These are phyloP conservation scores for Eupithecia tripunctaria DNA, from an alignment of 2,888 invertebrate genomes.

Conservation along the genomic window DNA sequence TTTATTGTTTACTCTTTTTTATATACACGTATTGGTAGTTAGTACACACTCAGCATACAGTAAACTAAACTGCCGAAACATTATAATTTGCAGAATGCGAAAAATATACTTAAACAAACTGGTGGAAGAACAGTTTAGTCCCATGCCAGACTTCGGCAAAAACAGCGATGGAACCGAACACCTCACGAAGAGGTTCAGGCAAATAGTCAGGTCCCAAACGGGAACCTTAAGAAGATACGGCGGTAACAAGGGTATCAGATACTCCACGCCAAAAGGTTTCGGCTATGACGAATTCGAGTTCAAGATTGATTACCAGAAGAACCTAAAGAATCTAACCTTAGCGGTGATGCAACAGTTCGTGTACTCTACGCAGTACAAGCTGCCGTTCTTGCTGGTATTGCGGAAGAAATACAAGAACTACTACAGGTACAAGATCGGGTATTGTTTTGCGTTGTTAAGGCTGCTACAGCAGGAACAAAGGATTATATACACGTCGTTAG, in stretches of 20 bases:
- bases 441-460: slow-evolving; percentile 49
- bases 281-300: neutral
- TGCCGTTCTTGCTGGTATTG: slow-evolving; percentile 50
- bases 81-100: slow-evolving; percentile 29
- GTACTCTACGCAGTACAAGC: slow-evolving; percentile 55
- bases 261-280: neutral
- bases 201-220: neutral
- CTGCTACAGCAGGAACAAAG: slow-evolving; percentile 51
- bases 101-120: slow-evolving; percentile 38
- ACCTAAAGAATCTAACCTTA: slow-evolving; percentile 38
- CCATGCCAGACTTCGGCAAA: slow-evolving; percentile 45
- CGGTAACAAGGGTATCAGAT: neutral
- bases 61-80: too few relatives aligned
- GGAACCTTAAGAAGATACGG: slow-evolving; percentile 2
- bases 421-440: slow-evolving; percentile 56
- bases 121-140: slow-evolving; percentile 29
- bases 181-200: slow-evolving; percentile 39
- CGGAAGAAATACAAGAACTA: slow-evolving; percentile 51
- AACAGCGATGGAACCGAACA: slow-evolving; percentile 43
- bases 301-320: neutral
- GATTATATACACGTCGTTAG: slow-evolving; percentile 41
- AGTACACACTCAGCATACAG: too few relatives aligned
- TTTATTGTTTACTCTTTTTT: too few relatives aligned
- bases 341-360: slow-evolving; percentile 57
- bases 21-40: too few relatives aligned